phyloP scores from a whole-genome alignment of 2,888 invertebrate species.

The Linyphia triangularis region DNA sequence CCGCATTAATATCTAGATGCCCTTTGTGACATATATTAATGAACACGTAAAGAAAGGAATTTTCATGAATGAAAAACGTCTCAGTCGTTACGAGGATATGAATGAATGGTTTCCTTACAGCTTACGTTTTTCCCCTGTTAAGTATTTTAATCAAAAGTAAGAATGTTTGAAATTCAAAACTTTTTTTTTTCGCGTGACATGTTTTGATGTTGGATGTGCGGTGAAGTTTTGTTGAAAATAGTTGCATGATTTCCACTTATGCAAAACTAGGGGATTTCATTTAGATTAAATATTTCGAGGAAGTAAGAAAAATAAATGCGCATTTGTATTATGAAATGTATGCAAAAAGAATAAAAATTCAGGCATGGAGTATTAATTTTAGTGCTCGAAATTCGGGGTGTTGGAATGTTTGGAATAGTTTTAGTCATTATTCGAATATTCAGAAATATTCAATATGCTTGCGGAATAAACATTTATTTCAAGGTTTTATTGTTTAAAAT shows the following conservation, averaged over 20 bases:
- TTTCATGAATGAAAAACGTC: not conserved
- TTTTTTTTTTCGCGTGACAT: not conserved
- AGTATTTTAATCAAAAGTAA: not conserved
- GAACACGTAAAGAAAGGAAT: slow-evolving; percentile 17
- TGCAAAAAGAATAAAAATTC: not conserved
- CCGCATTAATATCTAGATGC: not conserved
- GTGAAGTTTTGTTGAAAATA: not conserved
- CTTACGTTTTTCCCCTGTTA: not conserved
- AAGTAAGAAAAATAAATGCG: not conserved
- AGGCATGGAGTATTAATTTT: not conserved
- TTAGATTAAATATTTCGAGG: not conserved
- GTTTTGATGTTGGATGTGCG: not conserved
- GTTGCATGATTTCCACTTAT: not conserved
- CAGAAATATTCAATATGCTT: not conserved
- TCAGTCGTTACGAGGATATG: not conserved
- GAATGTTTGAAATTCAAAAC: not conserved
- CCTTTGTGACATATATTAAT: not conserved
- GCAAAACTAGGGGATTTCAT: not conserved
- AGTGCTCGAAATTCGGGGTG: not conserved
- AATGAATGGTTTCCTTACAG: not conserved
- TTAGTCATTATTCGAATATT: not conserved
- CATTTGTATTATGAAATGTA: not conserved
- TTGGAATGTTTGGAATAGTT: not conserved
- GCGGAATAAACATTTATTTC: too few relatives aligned
- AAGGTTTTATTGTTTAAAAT: not conserved